These are phyloP conservation scores for Adelognathus sp. DNA, from an alignment of 2,888 invertebrate species.

Conservation along the genomic window DNA sequence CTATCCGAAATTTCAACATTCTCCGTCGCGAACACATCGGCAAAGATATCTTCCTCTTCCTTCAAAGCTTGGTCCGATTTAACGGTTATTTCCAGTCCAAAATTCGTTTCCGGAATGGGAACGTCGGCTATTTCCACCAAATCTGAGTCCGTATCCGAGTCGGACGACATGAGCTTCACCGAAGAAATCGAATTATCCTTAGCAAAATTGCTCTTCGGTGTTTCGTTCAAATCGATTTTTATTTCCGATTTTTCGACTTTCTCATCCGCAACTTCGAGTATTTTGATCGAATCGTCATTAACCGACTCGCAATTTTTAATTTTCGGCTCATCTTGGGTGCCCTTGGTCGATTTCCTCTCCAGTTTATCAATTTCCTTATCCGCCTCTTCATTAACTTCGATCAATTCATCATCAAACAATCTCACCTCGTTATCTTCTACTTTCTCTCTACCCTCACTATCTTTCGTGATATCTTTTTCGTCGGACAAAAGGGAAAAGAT, in stretches of 20 bases:
- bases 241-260: not conserved
- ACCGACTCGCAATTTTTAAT: not conserved
- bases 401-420: conserved; percentile 49
- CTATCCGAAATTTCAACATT: conserved; percentile 47
- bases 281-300: conserved; percentile 57
- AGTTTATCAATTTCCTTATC: conserved; percentile 41
- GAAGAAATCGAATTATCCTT: not conserved
- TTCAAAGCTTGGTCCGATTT: conserved; percentile 69
- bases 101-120: conserved; percentile 58
- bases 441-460: conserved; percentile 41
- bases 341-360: no score
- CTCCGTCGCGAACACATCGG: conserved; percentile 84
- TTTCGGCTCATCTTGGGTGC: no score
- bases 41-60: conserved; percentile 86
- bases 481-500: not conserved
- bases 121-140: conserved; percentile 79
- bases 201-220: not conserved
- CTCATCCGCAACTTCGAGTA: conserved; percentile 28
- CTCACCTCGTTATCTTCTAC: not conserved
- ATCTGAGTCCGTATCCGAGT: conserved; percentile 80
- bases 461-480: conserved; percentile 6
- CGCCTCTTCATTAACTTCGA: conserved; percentile 48
- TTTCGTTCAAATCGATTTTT: not conserved
- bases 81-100: conserved; percentile 79
- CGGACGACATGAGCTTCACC: conserved; percentile 41